Percentiles rank a stretch among this genome's conserved stretches.
phyloP scores from a whole-genome alignment of 2,113 vertebrate species.

The Psittacula cyanocephala region DNA sequence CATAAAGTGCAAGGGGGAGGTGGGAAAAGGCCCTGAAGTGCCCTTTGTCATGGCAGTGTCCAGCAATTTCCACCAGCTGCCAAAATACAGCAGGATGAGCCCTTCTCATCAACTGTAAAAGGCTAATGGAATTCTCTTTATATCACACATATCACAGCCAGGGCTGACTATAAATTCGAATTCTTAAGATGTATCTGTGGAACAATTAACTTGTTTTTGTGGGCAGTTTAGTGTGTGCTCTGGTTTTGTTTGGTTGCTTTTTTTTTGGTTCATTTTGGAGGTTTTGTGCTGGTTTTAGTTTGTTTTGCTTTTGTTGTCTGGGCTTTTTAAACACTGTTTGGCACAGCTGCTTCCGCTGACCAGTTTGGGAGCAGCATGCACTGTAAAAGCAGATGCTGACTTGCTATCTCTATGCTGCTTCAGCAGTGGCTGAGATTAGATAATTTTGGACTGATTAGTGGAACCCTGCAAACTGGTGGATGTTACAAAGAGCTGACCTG shows the following conservation, averaged over 20 bases:
- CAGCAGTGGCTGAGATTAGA: background rate
- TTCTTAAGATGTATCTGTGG: background rate
- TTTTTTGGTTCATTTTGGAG: background rate
- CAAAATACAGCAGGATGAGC: background rate
- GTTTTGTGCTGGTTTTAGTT: fast-evolving
- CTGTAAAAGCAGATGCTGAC: background rate
- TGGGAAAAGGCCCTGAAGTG: background rate
- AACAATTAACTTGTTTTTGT: background rate
- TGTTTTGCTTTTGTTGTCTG: background rate
- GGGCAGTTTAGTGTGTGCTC: background rate
- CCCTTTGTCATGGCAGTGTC: background rate
- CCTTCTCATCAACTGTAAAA: too few species aligned
- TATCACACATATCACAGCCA: background rate
- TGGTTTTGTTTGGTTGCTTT: background rate
- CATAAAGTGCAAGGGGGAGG: too few species aligned
- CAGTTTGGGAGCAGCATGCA: fast-evolving
- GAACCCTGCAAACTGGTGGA: background rate
- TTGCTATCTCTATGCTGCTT: background rate
- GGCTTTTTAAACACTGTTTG: fast-evolving
- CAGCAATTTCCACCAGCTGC: background rate
- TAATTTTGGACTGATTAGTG: background rate
- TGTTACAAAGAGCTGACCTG: background rate
- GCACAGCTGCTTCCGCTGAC: background rate
- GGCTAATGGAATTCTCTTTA: background rate
- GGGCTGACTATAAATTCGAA: background rate